These are phyloP conservation scores for Mythimna pallens DNA, from an alignment of 2,888 invertebrate species.

Conservation along the genomic window DNA sequence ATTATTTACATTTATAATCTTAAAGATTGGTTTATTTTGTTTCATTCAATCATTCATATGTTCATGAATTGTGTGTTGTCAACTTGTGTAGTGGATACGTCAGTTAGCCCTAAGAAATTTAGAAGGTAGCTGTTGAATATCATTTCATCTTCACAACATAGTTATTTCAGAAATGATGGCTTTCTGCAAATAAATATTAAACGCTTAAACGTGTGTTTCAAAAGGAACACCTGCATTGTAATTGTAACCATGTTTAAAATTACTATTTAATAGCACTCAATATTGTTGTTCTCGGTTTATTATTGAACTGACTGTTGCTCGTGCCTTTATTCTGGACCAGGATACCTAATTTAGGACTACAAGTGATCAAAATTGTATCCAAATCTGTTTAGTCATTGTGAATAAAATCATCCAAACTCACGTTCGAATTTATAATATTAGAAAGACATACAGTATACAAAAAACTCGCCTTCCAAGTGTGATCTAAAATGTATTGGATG, in stretches of 20 bases:
- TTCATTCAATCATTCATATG: background rate
- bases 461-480: conserved; percentile 18
- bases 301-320: conserved; percentile 4
- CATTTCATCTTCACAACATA: background rate
- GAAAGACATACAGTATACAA: conserved; percentile 3
- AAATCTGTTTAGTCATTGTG: background rate
- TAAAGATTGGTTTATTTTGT: conserved; percentile 6
- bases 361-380: background rate
- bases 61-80: background rate
- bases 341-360: too few relatives aligned
- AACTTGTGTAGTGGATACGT: background rate
- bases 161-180: background rate
- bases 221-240: conserved; percentile 36
- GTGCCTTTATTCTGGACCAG: background rate
- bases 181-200: conserved; percentile 1
- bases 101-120: background rate
- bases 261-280: conserved; percentile 23
- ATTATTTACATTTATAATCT: conserved; percentile 14
- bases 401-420: background rate
- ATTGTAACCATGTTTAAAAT: conserved; percentile 44
- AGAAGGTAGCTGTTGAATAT: background rate
- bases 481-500: conserved; percentile 56
- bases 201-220: conserved; percentile 15
- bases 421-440: conserved; percentile 8
- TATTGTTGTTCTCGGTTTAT: conserved; percentile 29